These are phyloP conservation scores for Pongo abelii DNA, from an alignment of 2,113 vertebrate species.

Conservation along the genomic window DNA sequence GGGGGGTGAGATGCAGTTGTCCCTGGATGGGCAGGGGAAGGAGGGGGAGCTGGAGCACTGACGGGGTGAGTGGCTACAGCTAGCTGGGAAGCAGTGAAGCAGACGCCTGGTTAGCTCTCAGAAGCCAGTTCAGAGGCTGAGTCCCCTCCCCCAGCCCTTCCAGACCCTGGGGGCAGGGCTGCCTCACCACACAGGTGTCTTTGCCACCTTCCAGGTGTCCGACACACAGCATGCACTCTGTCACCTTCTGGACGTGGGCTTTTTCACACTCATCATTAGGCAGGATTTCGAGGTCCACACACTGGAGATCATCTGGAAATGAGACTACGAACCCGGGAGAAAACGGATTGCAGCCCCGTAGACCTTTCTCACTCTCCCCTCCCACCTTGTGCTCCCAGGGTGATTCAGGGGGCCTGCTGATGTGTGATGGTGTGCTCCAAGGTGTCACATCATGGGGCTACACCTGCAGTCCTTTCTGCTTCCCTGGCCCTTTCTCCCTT, in stretches of 20 bases:
- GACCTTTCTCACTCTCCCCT: background rate
- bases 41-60: no score
- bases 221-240: conserved; percentile 86
- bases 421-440: conserved; percentile 55
- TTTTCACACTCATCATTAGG: conserved; percentile 66
- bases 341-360: background rate
- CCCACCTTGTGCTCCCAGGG: conserved; percentile 2
- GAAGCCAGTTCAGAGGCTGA: background rate
- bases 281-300: conserved; percentile 83
- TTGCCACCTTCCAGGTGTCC: conserved; percentile 85
- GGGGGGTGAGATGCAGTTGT: background rate
- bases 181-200: conserved; percentile 85
- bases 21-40: background rate
- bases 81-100: background rate
- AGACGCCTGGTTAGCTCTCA: no score
- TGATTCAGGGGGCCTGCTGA: conserved; percentile 59
- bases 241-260: conserved; percentile 82
- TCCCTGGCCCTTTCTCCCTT: background rate
- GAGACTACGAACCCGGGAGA: background rate
- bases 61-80: accelerated
- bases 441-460: conserved; percentile 56
- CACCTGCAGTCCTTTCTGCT: no score
- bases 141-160: background rate
- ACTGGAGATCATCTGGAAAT: conserved; percentile 79
- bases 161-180: accelerated